Evolutionary conservation across 2,113 vertebrate genomes (phyloP).

Genomic region (Laticauda laticaudata): DNA sequence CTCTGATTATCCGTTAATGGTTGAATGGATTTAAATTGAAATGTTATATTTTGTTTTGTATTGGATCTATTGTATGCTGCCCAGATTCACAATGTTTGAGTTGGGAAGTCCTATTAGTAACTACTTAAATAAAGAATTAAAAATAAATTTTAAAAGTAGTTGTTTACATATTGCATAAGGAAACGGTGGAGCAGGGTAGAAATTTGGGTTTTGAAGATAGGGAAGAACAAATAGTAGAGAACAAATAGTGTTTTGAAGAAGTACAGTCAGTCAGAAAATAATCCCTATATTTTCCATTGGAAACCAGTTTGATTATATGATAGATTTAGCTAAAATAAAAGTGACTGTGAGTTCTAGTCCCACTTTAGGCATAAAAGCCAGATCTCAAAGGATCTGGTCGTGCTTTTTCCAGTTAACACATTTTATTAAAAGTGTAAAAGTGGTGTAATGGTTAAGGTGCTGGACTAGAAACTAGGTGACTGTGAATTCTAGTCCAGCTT

Average conservation of each 20-base stretch:
- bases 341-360: background rate
- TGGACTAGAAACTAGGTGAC: background rate
- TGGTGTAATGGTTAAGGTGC: background rate
- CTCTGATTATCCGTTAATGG: no score
- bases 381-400: background rate
- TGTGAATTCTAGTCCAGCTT: background rate
- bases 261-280: background rate
- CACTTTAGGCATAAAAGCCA: background rate
- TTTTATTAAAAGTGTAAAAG: background rate
- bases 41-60: background rate
- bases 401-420: background rate
- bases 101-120: background rate
- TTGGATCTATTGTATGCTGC: background rate
- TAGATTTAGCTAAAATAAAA: background rate
- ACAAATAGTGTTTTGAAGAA: background rate
- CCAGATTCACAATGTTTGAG: background rate
- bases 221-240: background rate
- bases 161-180: background rate
- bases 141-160: background rate
- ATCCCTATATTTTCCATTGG: background rate
- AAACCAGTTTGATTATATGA: background rate
- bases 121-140: background rate
- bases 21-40: background rate
- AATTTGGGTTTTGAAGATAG: background rate
- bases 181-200: background rate